phyloP scores from a whole-genome alignment of 2,113 vertebrate species.

The Dasyprocta punctata region DNA sequence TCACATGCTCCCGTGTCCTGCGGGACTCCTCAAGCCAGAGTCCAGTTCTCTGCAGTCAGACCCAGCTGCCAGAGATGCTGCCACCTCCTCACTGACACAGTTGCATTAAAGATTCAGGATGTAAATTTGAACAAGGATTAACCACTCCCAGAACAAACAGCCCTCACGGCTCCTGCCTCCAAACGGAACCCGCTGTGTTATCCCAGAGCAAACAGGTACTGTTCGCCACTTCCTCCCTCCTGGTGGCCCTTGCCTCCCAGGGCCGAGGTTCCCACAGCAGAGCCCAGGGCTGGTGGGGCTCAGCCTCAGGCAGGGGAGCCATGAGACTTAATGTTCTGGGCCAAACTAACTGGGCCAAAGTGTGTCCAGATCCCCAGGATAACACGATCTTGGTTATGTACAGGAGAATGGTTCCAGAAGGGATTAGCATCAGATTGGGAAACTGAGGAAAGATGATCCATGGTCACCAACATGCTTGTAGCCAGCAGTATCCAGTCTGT shows the following conservation, averaged over 20 bases:
- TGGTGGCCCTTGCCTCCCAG: neutral
- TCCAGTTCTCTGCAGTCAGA: neutral
- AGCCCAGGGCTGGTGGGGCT: accelerated
- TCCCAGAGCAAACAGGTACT: neutral
- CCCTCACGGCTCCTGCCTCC: neutral
- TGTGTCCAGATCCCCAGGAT: neutral
- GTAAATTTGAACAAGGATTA: constrained; percentile 65
- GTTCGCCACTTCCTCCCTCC: accelerated
- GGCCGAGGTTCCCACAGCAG: accelerated
- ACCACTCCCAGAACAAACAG: constrained; percentile 41
- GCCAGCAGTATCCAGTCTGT: neutral
- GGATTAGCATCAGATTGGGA: neutral
- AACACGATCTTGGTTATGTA: too few relatives aligned
- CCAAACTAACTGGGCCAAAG: neutral
- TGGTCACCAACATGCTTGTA: accelerated
- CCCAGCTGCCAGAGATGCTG: accelerated
- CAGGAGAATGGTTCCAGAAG: neutral
- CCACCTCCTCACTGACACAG: neutral
- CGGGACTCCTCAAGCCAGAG: accelerated
- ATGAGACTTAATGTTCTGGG: too few relatives aligned
- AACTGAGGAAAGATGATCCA: neutral
- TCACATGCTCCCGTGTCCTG: accelerated
- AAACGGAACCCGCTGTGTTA: accelerated
- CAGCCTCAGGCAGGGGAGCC: neutral
- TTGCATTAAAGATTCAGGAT: constrained; percentile 57